Evolutionary conservation across 2,888 invertebrate species (phyloP), one percentile per base, ranked within the genome.

Genomic region (Eupelmus urozonus): DNA sequence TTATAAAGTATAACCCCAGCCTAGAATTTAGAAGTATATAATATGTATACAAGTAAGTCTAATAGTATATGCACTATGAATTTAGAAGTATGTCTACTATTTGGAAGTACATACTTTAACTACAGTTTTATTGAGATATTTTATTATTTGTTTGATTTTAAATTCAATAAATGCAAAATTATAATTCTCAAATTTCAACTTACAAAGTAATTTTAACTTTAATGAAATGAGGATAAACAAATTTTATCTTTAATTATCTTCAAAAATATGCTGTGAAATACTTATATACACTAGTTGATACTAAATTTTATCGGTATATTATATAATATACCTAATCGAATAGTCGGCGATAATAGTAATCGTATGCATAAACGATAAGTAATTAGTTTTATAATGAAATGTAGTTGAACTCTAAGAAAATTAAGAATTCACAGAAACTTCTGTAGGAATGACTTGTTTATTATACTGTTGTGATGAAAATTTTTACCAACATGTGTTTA

Each of bases 271-370:
- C 20, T 45, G 57, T 70, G 25, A 45, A 65, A 45, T 49, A n/a
- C 69, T 76, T 69, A 63, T 63, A 18, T 69, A 55, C 16, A 27
- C 62, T 20, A 60, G 45, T 40, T 20, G 53, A 20, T 29, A 53
- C 67, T 55, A 73, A 73, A 66, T 29, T 42, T 67, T 78, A 73
- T 78, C 73, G 16, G 16, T 23, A 23, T 69, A 67, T 67, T 78
- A 69, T 69, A 63, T 69, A 78, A 73, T 51, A n/a, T n/a, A n/a
- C n/a, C 62, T 60, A 73, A 78, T 78, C 62, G 51, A 78, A 78
- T 78, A 70, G 42, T 57, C 65, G 62, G 65, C 16, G 77, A 72
- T 60, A 76, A 49, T 57, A 62, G 34, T 18, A 70, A 63, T 63
- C 34, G 65, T 51, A 59, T 9, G 34, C 18, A 45, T 20, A 7